These are phyloP conservation scores for Amyelois transitella DNA, from an alignment of 1,140 invertebrate genomes.

Conservation along the genomic window DNA sequence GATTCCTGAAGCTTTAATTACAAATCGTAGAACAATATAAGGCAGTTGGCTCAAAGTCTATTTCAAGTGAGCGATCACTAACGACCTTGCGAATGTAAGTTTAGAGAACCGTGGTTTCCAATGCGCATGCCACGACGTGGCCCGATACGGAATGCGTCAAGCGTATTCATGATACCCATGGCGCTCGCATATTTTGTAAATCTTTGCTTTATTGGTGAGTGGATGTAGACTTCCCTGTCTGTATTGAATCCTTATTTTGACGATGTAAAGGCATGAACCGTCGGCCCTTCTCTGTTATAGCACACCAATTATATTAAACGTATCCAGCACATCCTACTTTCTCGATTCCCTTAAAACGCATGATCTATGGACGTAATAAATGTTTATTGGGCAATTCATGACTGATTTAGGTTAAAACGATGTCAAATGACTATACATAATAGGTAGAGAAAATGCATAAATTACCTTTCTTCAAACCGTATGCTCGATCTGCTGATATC, in stretches of 20 bases:
- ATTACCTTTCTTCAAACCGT: conserved; percentile 86
- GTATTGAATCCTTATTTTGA: conserved; percentile 6
- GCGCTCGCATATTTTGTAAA: conserved; percentile 17
- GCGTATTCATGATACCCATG: conserved; percentile 25
- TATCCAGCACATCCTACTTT: conserved; percentile 7
- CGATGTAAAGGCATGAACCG: conserved; percentile 10
- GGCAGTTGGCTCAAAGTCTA: neutral
- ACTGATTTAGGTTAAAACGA: no score
- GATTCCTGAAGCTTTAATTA: neutral
- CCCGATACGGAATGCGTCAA: conserved; percentile 33
- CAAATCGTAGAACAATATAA: neutral
- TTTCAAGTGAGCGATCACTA: conserved; percentile 6
- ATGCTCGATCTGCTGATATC: conserved; percentile 87
- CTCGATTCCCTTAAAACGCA: conserved; percentile 1
- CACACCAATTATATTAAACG: conserved; percentile 12
- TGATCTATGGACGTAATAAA: conserved; percentile 2
- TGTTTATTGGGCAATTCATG: neutral
- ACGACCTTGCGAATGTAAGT: conserved; percentile 16
- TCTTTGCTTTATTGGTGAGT: conserved; percentile 30
- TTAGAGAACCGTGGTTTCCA: conserved; percentile 7
- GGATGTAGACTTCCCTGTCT: conserved; percentile 31
- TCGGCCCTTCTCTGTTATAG: conserved; percentile 5
- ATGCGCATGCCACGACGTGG: conserved; percentile 30
- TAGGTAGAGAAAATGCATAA: conserved; percentile 8
- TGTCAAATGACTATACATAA: conserved; percentile 7